These are phyloP conservation scores for Oasisia sp. DNA, from an alignment of 2,888 invertebrate species.

Conservation along the genomic window DNA sequence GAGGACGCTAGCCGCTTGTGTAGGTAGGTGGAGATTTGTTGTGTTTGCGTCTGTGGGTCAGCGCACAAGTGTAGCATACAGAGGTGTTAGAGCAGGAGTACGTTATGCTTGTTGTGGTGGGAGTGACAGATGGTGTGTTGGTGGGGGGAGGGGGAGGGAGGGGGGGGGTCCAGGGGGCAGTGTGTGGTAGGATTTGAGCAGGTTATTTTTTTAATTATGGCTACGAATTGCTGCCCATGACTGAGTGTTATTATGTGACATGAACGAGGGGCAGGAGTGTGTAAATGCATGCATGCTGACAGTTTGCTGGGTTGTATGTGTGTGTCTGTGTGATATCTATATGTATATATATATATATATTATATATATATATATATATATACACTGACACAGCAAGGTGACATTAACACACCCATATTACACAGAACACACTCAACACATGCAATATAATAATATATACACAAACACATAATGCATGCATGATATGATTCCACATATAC, in stretches of 20 bases:
- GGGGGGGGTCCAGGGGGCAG: not conserved
- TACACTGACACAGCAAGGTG: too few relatives aligned
- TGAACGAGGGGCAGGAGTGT: not conserved
- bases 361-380: too few relatives aligned
- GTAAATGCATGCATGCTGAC: not conserved
- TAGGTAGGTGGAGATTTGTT: not conserved
- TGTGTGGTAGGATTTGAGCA: not conserved
- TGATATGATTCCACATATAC: not conserved
- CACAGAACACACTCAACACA: too few relatives aligned
- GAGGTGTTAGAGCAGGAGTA: not conserved
- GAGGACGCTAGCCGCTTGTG: not conserved
- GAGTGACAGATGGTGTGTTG: not conserved
- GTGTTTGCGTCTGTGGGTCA: not conserved
- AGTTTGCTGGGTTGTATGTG: too few relatives aligned
- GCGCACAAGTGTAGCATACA: not conserved
- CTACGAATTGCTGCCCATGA: not conserved
- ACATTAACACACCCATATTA: too few relatives aligned
- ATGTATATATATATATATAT: too few relatives aligned
- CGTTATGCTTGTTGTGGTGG: not conserved
- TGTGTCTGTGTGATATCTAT: too few relatives aligned
- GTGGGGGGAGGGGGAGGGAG: not conserved
- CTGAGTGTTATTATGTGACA: not conserved
- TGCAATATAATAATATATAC: too few relatives aligned
- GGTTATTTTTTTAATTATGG: not conserved
- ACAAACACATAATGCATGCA: not conserved